phyloP scores from a whole-genome alignment of 1,140 invertebrate genomes.

The Melanaphis sacchari region DNA sequence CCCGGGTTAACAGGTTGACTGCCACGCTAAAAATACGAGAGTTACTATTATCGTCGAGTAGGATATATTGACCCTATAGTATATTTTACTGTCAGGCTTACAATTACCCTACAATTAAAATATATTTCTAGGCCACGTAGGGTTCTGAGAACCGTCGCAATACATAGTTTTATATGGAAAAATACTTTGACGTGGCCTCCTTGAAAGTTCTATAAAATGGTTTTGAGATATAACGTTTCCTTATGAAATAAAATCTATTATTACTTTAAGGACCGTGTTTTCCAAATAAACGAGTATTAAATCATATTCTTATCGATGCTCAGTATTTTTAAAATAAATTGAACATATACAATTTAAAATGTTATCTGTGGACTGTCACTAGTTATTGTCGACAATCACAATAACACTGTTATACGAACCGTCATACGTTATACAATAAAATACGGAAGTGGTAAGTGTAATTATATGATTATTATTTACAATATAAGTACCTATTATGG shows the following conservation, averaged over 20 bases:
- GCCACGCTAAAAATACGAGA: neutral
- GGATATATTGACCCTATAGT: neutral
- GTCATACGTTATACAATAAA: neutral
- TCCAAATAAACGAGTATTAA: neutral
- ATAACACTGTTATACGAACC: neutral
- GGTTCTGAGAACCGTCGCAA: too few relatives aligned
- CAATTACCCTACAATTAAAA: neutral
- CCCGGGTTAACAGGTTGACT: slow-evolving; percentile 4
- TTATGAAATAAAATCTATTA: neutral
- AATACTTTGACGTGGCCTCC: neutral
- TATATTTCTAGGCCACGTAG: neutral
- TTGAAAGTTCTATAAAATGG: neutral
- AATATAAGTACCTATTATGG: neutral
- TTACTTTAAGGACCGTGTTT: neutral
- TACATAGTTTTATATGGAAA: too few relatives aligned
- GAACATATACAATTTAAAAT: too few relatives aligned
- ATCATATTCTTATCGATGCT: neutral
- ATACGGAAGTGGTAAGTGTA: neutral
- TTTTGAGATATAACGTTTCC: too few relatives aligned
- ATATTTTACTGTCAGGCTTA: neutral
- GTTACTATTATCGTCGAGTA: neutral
- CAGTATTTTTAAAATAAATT: neutral
- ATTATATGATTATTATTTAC: neutral
- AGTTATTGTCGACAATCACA: neutral
- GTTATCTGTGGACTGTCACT: too few relatives aligned